Evolutionary conservation across 2,113 vertebrate species (phyloP), one percentile per base, ranked within the genome.

Genomic region (Carassius carassius): DNA sequence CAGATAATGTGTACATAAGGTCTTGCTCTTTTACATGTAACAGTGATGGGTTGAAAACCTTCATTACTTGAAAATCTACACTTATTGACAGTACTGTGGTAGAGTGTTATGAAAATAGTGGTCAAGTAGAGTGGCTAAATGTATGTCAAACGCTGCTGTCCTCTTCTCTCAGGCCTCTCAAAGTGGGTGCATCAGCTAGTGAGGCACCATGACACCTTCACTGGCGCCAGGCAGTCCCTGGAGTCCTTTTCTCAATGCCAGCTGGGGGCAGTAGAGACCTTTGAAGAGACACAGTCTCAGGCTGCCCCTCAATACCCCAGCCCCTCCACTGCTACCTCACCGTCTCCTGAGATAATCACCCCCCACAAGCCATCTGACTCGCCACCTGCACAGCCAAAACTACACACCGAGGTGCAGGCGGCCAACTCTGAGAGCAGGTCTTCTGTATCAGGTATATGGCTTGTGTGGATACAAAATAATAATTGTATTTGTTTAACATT

Each of bases 171-270:
- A 99, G 98, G 97, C 16, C 90, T 99, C 81, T 99, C 98, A 9
- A 99, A 99, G 89, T 99, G 98, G 98, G 95, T 99, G 32, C 96
- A 97, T 5, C 97, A 98, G 88, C 95, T 98, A 4, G 89, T 99
- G 79, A 94, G 90, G 87, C 97, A 99, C 91, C 95, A 99, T 25
- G 89, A 92, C 32, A 94, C 81, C 23, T 99, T 99, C 87, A 78
- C 81, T 56, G 89, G 86, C 0, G 97, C 97, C 0, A 93, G 99
- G 84, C 87, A 95, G 35, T 98, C 98, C 25, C 92, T 99, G 88
- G 88, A 35, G 0, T 88, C 87, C 0, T 95, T 95, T 89, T 94
- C 92, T 72, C 80, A 91, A 82, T 49, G 65, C 73, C 94, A 93
- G 44, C 89, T 89, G 82, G 90, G 88, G 82, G 84, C 77, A 85